These are phyloP conservation scores for Paramormyrops kingsleyae DNA, from an alignment of 2,113 vertebrate species.

Conservation along the genomic window DNA sequence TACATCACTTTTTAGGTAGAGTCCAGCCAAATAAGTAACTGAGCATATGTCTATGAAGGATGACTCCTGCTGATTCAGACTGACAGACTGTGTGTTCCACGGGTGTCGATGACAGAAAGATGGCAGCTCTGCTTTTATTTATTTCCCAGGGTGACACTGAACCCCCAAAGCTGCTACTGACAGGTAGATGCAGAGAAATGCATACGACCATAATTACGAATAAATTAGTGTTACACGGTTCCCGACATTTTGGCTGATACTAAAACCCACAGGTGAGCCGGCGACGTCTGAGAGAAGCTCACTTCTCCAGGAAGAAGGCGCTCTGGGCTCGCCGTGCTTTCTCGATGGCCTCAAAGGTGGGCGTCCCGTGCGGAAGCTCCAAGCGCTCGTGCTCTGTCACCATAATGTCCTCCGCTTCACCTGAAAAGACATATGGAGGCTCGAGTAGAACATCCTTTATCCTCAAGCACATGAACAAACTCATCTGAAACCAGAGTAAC, in stretches of 20 bases:
- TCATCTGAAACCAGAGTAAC: background rate
- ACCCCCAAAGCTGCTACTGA: background rate
- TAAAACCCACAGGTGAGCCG: background rate
- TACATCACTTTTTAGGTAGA: background rate
- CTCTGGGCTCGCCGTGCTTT: conserved; percentile 68
- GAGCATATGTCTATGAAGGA: background rate
- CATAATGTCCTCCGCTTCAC: conserved; percentile 75
- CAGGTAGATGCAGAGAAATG: background rate
- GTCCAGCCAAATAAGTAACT: background rate
- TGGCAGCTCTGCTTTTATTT: background rate
- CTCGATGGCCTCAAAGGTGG: conserved; percentile 76
- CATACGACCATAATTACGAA: background rate
- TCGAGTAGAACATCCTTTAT: background rate
- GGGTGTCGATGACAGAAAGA: background rate
- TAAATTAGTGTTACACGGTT: background rate
- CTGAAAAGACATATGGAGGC: conserved; percentile 43
- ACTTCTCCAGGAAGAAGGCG: conserved; percentile 66
- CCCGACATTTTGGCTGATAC: background rate
- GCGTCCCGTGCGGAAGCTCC: conserved; percentile 63
- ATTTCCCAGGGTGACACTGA: background rate
- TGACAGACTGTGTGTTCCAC: background rate
- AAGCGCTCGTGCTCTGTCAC: conserved; percentile 55
- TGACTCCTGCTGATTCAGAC: background rate
- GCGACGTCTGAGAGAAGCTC: conserved; percentile 6
- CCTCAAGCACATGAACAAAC: background rate